These are phyloP conservation scores for Hoplostethus atlanticus DNA, from an alignment of 2,797 vertebrate genomes.

Conservation along the genomic window DNA sequence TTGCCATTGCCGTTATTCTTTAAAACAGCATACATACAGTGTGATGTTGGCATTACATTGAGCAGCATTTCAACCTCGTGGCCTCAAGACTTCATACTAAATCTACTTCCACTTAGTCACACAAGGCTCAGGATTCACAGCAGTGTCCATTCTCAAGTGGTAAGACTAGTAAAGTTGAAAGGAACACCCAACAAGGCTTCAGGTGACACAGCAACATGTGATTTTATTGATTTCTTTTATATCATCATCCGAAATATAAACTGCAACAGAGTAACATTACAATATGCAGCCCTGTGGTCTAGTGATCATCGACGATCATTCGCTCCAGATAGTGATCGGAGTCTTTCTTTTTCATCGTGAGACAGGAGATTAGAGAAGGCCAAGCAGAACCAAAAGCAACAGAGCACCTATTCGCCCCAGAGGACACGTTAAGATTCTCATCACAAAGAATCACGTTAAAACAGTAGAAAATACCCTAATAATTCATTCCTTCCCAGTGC, in stretches of 20 bases:
- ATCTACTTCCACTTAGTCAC: neutral
- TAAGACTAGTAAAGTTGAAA: neutral
- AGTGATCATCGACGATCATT: constrained; percentile 32
- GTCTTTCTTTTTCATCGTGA: constrained; percentile 18
- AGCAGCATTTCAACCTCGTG: neutral
- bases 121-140: neutral
- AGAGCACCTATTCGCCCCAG: constrained; percentile 33
- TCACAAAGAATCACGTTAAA: constrained; percentile 31
- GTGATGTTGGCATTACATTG: too few species aligned
- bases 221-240: constrained; percentile 67
- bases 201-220: constrained; percentile 68
- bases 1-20: too few species aligned
- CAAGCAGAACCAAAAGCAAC: constrained; percentile 25
- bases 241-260: constrained; percentile 58
- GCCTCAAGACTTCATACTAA: neutral
- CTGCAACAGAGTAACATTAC: constrained; percentile 30
- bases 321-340: constrained; percentile 9
- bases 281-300: constrained; percentile 43
- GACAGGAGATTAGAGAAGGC: constrained; percentile 28
- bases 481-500: constrained; percentile 10
- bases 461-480: constrained; percentile 6
- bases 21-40: too few species aligned
- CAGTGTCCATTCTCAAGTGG: neutral
- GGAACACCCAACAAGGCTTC: constrained; percentile 20
- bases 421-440: constrained; percentile 4